These are phyloP conservation scores for Callipepla squamata DNA, from an alignment of 2,113 vertebrate genomes.

Conservation along the genomic window DNA sequence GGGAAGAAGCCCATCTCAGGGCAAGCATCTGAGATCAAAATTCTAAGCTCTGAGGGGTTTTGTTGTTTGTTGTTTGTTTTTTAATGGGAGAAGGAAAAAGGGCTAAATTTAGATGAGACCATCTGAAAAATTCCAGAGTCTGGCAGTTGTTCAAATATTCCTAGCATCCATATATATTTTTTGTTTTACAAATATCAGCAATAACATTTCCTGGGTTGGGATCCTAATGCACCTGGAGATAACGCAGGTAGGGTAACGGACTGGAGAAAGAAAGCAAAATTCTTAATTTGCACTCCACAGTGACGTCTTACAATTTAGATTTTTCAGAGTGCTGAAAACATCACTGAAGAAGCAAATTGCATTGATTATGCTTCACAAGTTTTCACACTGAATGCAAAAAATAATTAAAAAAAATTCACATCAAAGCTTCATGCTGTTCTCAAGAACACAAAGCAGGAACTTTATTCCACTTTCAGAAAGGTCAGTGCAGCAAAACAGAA, in stretches of 20 bases:
- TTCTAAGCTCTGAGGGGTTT: background rate
- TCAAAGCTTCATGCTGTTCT: background rate
- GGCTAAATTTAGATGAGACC: slow-evolving; percentile 53
- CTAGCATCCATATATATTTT: background rate
- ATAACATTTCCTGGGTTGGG: background rate
- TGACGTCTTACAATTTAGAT: slow-evolving; percentile 3
- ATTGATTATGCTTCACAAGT: background rate
- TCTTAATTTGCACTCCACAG: background rate
- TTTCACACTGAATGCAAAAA: background rate
- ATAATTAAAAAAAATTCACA: background rate
- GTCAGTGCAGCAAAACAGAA: background rate
- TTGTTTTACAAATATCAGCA: accelerated
- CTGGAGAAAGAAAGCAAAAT: background rate
- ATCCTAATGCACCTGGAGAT: background rate
- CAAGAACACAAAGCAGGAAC: slow-evolving; percentile 5
- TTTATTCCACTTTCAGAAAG: background rate
- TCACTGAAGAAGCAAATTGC: background rate
- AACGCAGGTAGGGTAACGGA: background rate
- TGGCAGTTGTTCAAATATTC: slow-evolving; percentile 16
- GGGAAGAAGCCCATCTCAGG: slow-evolving; percentile 59
- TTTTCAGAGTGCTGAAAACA: slow-evolving; percentile 21
- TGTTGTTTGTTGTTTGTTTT: background rate
- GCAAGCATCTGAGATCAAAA: slow-evolving; percentile 38
- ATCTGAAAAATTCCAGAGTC: background rate
- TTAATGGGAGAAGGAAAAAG: background rate